Conservation (phyloP, 2,888 invertebrate genomes). For the Danaus chrysippus region DNA sequence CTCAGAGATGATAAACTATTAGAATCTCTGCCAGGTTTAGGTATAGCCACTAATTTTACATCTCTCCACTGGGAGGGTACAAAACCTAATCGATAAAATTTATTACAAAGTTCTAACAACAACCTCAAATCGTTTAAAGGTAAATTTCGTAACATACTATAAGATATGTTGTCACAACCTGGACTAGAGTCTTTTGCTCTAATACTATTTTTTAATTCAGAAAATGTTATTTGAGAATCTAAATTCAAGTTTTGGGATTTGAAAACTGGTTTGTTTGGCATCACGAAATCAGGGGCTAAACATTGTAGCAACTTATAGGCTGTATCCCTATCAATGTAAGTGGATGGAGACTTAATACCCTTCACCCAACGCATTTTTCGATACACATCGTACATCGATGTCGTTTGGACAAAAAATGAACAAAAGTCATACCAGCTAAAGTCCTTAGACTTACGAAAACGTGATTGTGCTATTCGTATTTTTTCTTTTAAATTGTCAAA, state of each 20-base stretch:
- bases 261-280: background rate
- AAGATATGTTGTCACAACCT: slow-evolving; percentile 12
- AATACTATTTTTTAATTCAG: background rate
- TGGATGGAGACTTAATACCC: too few species aligned
- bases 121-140: background rate
- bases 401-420: too few species aligned
- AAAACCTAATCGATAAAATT: background rate
- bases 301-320: background rate
- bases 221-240: background rate
- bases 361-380: too few species aligned
- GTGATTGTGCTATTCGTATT: too few species aligned
- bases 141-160: slow-evolving; percentile 15
- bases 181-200: slow-evolving; percentile 10
- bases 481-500: too few species aligned
- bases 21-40: slow-evolving; percentile 7
- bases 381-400: too few species aligned
- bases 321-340: too few species aligned
- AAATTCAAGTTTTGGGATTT: background rate
- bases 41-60: slow-evolving; percentile 7
- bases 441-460: too few species aligned
- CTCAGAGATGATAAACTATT: background rate
- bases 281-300: background rate
- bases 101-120: background rate
- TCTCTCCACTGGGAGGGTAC: slow-evolving; percentile 9
- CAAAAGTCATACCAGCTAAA: too few species aligned